Evolutionary conservation across 2,797 vertebrate genomes (phyloP), one percentile per base, ranked within the genome.

Genomic region (Macrochelys suwanniensis): DNA sequence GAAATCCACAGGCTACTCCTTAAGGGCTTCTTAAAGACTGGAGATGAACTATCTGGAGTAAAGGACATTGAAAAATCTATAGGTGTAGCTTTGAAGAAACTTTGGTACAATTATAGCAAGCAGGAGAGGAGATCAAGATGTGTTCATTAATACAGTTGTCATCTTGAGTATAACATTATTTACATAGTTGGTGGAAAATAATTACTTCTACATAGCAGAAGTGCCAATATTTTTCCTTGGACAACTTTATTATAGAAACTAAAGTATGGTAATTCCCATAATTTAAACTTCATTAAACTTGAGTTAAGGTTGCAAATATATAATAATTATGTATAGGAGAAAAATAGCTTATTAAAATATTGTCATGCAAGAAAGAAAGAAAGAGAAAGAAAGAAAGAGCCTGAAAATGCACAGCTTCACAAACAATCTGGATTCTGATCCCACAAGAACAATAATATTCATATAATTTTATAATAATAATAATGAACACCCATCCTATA

Each of bases 281-380:
- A 97, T 96, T 96, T 96, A 93, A 80, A 0, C 7, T 74, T 81
- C 61, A 94, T 90, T 96, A 96, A 94, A 90, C 95, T 94, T 90
- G 68, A 96, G 86, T 94, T 96, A 88, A 94, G 93, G 21, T 82
- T 90, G 49, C 83, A 94, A 95, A 95, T 87, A 93, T 83, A 79
- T 79, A 92, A 71, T 61, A 96, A 90, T 94, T 97, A 87, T 80
- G 12, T 94, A 92, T 91, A 95, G 71, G 33, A 96, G 96, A 85
- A 81, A 88, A 47, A 95, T 91, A 91, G 8, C 56, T 95, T 96
- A 96, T 95, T 96, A 95, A 96, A 95, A 96, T 90, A 90, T 0
- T 49, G 71, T 65, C 11, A 51, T 78, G 50, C 17, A 53, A 12
- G 51, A 90, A 82, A 19, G 84, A 89, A 95, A 87, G 84, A 96